These are phyloP conservation scores for Thecophora atra DNA, from an alignment of 2,888 invertebrate species.

Conservation along the genomic window DNA sequence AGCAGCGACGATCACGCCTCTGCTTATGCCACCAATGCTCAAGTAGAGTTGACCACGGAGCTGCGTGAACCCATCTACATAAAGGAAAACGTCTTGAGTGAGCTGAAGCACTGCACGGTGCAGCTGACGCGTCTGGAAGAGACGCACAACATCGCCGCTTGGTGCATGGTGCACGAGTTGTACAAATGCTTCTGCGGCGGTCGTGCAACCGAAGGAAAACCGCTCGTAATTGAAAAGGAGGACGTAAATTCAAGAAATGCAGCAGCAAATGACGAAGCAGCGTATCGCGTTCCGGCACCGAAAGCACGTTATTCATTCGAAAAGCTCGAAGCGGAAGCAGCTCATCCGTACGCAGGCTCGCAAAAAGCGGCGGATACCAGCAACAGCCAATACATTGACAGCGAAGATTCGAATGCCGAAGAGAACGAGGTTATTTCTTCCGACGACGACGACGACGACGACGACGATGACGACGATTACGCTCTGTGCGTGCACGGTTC, in stretches of 20 bases:
- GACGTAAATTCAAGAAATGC: slow-evolving; percentile 41
- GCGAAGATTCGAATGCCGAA: background rate
- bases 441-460: background rate
- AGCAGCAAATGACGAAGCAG: slow-evolving; percentile 41
- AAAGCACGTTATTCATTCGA: slow-evolving; percentile 63
- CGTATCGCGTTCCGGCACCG: slow-evolving; percentile 32
- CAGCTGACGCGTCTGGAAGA: slow-evolving; percentile 54
- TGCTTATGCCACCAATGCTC: slow-evolving; percentile 1
- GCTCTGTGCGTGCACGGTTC: background rate
- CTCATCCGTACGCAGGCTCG: background rate
- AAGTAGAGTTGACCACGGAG: slow-evolving; percentile 39
- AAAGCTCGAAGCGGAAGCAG: slow-evolving; percentile 43
- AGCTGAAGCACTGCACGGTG: slow-evolving; percentile 59
- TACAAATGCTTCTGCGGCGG: slow-evolving; percentile 75
- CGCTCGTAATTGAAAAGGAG: slow-evolving; percentile 57
- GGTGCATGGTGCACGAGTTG: slow-evolving; percentile 74
- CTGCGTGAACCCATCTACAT: slow-evolving; percentile 50
- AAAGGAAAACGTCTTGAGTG: slow-evolving; percentile 51
- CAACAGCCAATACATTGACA: background rate
- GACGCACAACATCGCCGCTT: slow-evolving; percentile 69
- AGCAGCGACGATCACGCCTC: slow-evolving; percentile 30
- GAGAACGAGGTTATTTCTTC: background rate
- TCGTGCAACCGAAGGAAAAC: slow-evolving; percentile 55
- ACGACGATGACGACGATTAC: background rate
- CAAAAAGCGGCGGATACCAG: background rate